A percentile compares a stretch with the other conserved stretches of the same genome.
Evolutionary conservation across 2,888 invertebrate species (phyloP).

Genomic region (Tetragonisca angustula): DNA sequence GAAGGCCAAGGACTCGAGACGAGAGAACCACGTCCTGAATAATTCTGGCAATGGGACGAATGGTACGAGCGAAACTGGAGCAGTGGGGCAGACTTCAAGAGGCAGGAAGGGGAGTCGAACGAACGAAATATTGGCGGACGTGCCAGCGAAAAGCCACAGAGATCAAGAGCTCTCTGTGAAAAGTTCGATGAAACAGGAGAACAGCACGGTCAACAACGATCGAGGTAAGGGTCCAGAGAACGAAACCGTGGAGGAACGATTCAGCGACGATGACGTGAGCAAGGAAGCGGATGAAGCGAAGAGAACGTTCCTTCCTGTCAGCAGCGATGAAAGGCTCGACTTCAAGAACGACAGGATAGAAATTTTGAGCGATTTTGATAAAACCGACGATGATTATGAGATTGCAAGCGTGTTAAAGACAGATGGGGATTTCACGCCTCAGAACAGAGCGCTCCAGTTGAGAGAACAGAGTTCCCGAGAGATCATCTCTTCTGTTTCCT

Average conservation of each 20-base stretch:
- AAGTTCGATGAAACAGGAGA: neutral
- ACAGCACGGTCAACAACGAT: neutral
- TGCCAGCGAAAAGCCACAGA: neutral
- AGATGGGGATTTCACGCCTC: constrained; percentile 63
- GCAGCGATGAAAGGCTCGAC: neutral
- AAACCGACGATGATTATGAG: constrained; percentile 31
- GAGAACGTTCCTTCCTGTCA: too few relatives aligned
- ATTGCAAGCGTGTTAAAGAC: constrained; percentile 29
- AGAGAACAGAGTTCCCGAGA: constrained; percentile 71
- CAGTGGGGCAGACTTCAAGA: constrained; percentile 72
- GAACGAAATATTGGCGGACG: neutral
- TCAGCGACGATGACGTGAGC: constrained; percentile 44
- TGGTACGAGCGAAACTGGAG: constrained; percentile 63
- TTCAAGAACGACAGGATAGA: constrained; percentile 57
- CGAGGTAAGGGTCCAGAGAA: constrained; percentile 6
- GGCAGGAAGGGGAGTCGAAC: constrained; percentile 72
- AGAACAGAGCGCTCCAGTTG: constrained; percentile 64
- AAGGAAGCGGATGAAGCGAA: constrained; percentile 27
- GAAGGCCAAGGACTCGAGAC: constrained; percentile 25
- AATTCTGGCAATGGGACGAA: neutral
- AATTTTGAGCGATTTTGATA: constrained; percentile 49
- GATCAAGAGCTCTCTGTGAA: neutral
- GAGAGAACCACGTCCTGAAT: neutral
- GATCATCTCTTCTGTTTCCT: constrained; percentile 70
- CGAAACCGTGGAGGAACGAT: constrained; percentile 59